Evolutionary conservation across 2,797 vertebrate species (phyloP).

Genomic region (Lindbergichthys nudifrons): DNA sequence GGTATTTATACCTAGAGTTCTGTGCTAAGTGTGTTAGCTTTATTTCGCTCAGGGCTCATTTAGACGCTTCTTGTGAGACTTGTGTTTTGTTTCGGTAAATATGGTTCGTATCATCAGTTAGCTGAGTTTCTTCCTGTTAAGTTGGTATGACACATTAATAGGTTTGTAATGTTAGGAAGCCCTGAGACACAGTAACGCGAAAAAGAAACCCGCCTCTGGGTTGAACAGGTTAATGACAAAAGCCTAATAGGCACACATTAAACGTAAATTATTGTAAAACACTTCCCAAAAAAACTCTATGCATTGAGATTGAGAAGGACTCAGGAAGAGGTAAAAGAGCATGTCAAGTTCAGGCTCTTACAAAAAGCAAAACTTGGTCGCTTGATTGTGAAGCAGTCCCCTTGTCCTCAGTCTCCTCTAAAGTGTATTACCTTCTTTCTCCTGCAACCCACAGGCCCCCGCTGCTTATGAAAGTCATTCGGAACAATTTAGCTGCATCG

Average conservation of each 20-base stretch:
- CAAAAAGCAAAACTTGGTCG: constrained; percentile 32
- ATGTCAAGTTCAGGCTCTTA: constrained; percentile 2
- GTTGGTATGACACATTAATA: too few species aligned
- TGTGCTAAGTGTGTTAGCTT: too few species aligned
- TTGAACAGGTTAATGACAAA: neutral
- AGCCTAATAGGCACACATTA: neutral
- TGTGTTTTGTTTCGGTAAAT: too few species aligned
- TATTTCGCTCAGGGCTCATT: too few species aligned
- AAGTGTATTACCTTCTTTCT: constrained; percentile 64
- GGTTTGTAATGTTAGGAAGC: too few species aligned
- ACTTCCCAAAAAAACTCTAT: neutral
- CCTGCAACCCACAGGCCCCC: constrained; percentile 66
- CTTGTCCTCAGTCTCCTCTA: constrained; percentile 63
- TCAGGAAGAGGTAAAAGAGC: constrained; percentile 8
- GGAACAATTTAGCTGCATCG: constrained; percentile 75
- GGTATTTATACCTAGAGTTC: too few species aligned
- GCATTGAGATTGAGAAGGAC: constrained; percentile 15
- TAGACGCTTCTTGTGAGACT: too few species aligned
- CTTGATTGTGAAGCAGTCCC: constrained; percentile 44
- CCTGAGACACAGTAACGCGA: too few species aligned
- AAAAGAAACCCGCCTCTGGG: too few species aligned
- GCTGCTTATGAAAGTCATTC: constrained; percentile 79
- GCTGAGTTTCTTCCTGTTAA: too few species aligned
- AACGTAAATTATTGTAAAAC: neutral
- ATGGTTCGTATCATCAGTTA: too few species aligned